phyloP scores from a whole-genome alignment of 1,140 invertebrate species.

The Coelopa frigida region DNA sequence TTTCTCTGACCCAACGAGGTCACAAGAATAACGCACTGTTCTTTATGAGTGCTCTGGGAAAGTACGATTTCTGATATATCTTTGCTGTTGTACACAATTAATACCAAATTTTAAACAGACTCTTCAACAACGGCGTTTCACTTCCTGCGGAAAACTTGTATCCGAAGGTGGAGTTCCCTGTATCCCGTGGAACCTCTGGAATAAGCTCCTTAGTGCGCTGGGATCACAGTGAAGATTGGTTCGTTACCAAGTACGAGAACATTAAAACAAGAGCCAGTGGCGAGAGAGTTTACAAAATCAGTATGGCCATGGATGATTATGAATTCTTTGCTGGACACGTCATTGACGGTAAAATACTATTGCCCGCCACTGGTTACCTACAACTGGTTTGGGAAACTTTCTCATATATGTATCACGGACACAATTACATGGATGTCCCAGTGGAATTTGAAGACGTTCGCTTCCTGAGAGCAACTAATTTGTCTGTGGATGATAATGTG shows the following conservation, averaged over 20 bases:
- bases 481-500: constrained; percentile 61
- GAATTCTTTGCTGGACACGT: constrained; percentile 76
- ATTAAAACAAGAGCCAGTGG: constrained; percentile 46
- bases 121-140: constrained; percentile 47
- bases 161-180: constrained; percentile 65
- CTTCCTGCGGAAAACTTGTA: constrained; percentile 51
- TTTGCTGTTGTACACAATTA: too few species aligned
- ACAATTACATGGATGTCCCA: constrained; percentile 62
- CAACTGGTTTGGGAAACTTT: constrained; percentile 82
- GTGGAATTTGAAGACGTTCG: constrained; percentile 82
- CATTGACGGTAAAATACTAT: constrained; percentile 80
- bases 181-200: constrained; percentile 69
- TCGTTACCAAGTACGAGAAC: constrained; percentile 43
- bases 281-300: constrained; percentile 54
- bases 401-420: constrained; percentile 62
- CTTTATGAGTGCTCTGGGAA: constrained; percentile 65
- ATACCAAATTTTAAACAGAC: too few species aligned
- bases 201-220: constrained; percentile 73
- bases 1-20: constrained; percentile 72
- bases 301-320: constrained; percentile 60
- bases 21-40: constrained; percentile 62
- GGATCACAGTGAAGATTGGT: constrained; percentile 82
- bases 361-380: constrained; percentile 84
- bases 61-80: too few species aligned
- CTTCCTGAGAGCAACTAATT: constrained; percentile 74